Evolutionary conservation across 2,888 invertebrate species (phyloP), one percentile per base, ranked within the genome.

Genomic region (Opisthograptis luteolata): DNA sequence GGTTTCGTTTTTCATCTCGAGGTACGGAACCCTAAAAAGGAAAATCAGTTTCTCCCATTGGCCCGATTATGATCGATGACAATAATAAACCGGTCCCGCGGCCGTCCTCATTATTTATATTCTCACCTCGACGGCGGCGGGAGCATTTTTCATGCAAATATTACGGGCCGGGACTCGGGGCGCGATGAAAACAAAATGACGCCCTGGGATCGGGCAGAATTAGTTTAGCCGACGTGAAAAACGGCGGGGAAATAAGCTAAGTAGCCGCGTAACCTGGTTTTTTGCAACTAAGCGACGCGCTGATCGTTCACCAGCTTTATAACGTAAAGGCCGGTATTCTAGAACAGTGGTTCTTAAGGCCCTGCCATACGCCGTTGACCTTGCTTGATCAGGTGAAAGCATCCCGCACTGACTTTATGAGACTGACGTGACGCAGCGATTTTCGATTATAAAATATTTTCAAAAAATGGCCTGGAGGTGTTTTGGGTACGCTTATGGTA

Each of bases 91-190:
- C 60, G 68, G 66, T 66, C 73, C 68, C 66, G 70, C 70, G 71
- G 68, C 62, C 70, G 68, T 64, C 53, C 67, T 72, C 82, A 81
- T 83, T 83, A 82, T 84, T 82, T 82, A 84, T 78, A 71, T 79
- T 78, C 79, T 69, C 81, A 81, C 80, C 79, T 81, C 75, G 70
- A 63, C 73, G 67, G 70, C 63, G 62, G 65, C 68, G 73, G 68
- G 68, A 67, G 68, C 68, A 79, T 84, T 81, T 81, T 80, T 79
- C 80, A 80, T 81, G 79, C 81, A 82, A 81, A 82, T 79, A 80
- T 80, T 70, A 71, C 68, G 64, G 55, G 43, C 24, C 41, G 35
- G 60, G 61, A 58, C 62, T 56, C 60, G 55, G 42, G 55, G 56
- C 52, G 51, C 59, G 57, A 58, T 54, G 55, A 57, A 55, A 59